Conservation (phyloP, 2,113 vertebrate species). For the Actenoides lindsayi region DNA sequence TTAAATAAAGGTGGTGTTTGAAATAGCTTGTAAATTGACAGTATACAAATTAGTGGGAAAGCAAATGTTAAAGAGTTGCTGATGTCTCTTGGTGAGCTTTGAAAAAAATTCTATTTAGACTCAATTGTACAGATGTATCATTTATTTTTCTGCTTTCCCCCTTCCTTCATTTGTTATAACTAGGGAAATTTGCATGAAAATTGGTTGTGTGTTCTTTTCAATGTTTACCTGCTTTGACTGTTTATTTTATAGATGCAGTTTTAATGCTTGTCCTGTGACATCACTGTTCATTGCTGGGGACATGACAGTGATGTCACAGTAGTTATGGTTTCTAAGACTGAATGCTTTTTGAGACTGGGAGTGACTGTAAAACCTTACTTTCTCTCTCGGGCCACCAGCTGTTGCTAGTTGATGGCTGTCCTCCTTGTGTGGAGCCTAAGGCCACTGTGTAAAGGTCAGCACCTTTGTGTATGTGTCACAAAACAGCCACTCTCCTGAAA, state of each 20-base stretch:
- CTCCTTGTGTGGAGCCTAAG: background rate
- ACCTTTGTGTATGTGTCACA: background rate
- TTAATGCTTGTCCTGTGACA: background rate
- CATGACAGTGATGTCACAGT: background rate
- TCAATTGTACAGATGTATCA: background rate
- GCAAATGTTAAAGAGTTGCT: slow-evolving; percentile 2
- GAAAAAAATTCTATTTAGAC: slow-evolving; percentile 50
- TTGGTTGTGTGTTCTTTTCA: background rate
- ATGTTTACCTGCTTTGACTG: background rate
- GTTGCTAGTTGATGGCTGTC: background rate
- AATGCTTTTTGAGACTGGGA: background rate
- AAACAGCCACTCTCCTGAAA: background rate
- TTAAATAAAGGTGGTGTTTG: slow-evolving; percentile 51
- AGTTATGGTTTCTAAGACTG: background rate
- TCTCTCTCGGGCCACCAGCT: background rate
- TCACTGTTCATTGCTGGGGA: background rate
- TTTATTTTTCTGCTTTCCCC: slow-evolving; percentile 31
- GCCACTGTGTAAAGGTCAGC: background rate
- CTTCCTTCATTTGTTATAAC: slow-evolving; percentile 14
- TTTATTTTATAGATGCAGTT: background rate
- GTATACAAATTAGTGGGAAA: slow-evolving; percentile 55
- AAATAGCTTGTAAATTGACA: slow-evolving; percentile 59
- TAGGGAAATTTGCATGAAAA: slow-evolving; percentile 43
- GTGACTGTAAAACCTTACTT: background rate
- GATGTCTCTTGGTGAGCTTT: slow-evolving; percentile 45